Evolutionary conservation across 2,797 vertebrate genomes (phyloP).

Genomic region (Rhabdomys pumilio): DNA sequence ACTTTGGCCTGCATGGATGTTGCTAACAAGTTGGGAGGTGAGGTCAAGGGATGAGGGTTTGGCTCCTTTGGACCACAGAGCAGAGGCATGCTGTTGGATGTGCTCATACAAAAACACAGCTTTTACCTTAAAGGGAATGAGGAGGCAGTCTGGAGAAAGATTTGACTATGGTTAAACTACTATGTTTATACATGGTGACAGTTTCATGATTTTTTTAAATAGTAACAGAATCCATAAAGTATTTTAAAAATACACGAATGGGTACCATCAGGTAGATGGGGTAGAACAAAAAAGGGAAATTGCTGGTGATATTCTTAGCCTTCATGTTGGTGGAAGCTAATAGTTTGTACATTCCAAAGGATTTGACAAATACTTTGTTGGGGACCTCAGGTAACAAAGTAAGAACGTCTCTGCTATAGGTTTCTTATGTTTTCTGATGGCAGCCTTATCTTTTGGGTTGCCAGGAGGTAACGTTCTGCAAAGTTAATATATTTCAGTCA

Average conservation of each 20-base stretch:
- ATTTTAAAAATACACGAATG: not conserved
- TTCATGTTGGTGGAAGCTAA: not conserved
- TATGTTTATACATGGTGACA: not conserved
- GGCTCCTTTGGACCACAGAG: not conserved
- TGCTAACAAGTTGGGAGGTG: not conserved
- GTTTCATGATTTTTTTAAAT: not conserved
- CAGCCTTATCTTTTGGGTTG: not conserved
- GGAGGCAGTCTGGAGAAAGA: not conserved
- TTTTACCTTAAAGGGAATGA: not conserved
- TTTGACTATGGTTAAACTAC: not conserved
- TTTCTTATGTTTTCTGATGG: not conserved
- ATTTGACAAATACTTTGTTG: not conserved
- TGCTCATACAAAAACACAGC: not conserved
- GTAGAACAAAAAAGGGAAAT: not conserved
- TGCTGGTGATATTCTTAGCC: not conserved
- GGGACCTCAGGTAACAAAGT: not conserved
- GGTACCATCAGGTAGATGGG: not conserved
- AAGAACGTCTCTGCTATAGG: not conserved
- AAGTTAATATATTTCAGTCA: not conserved
- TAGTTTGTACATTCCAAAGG: not conserved
- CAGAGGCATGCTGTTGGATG: too few species aligned
- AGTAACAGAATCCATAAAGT: not conserved
- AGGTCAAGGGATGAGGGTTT: not conserved
- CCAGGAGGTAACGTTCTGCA: not conserved
- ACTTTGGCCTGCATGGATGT: not conserved